A percentile compares a stretch with the other conserved stretches of the same genome.
These are phyloP conservation scores for Mechanitis mazaeus DNA, from an alignment of 2,888 invertebrate species.

Conservation along the genomic window DNA sequence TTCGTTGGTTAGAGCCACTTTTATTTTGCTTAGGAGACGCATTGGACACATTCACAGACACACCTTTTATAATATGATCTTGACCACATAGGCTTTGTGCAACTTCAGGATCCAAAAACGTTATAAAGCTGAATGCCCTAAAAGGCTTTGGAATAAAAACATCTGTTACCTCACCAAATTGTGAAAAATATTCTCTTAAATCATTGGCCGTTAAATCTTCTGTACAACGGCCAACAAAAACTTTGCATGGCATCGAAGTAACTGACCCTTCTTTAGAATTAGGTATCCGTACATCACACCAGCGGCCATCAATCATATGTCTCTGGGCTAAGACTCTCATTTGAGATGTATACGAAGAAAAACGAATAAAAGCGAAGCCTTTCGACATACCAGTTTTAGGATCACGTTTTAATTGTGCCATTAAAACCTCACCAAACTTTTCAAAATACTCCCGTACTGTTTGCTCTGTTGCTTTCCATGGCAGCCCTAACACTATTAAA, in stretches of 20 bases:
- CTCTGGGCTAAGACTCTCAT: slow-evolving; percentile 94
- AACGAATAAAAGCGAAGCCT: slow-evolving; percentile 98
- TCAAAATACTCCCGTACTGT: slow-evolving; percentile 97
- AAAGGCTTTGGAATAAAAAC: slow-evolving; percentile 93
- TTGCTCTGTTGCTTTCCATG: slow-evolving; percentile 98
- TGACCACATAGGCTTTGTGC: slow-evolving; percentile 88
- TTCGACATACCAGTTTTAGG: slow-evolving; percentile 95
- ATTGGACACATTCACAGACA: slow-evolving; percentile 92
- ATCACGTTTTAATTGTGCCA: slow-evolving; percentile 98
- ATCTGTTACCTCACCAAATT: slow-evolving; percentile 90
- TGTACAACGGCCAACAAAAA: slow-evolving; percentile 90
- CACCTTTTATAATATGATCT: slow-evolving; percentile 90
- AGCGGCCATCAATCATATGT: slow-evolving; percentile 97
- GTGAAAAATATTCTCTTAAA: slow-evolving; percentile 85
- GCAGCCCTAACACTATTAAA: slow-evolving; percentile 97
- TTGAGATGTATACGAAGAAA: slow-evolving; percentile 96
- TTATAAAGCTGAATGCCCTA: slow-evolving; percentile 88
- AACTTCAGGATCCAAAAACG: slow-evolving; percentile 88
- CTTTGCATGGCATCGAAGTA: slow-evolving; percentile 86
- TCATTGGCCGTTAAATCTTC: slow-evolving; percentile 88
- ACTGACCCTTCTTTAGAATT: slow-evolving; percentile 91
- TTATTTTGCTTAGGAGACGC: slow-evolving; percentile 89
- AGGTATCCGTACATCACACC: slow-evolving; percentile 99
- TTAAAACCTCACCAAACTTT: slow-evolving; percentile 96
- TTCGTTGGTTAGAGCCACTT: slow-evolving; percentile 63